phyloP scores from a whole-genome alignment of 2,888 invertebrate genomes.

The Lepidonotus clava region DNA sequence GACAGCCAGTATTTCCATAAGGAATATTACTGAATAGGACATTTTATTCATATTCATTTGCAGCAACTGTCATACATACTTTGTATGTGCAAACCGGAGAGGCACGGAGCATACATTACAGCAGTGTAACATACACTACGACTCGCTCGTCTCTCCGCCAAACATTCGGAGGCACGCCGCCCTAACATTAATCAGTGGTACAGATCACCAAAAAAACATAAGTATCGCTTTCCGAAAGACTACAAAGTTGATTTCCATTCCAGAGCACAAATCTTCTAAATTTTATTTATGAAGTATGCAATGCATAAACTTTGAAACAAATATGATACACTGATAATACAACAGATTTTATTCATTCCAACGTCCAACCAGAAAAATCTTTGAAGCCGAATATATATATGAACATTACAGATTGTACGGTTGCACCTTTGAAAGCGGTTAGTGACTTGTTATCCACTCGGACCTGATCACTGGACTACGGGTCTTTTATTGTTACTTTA shows the following conservation, averaged over 20 bases:
- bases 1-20: not conserved
- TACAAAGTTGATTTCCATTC: conserved; percentile 36
- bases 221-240: conserved; percentile 25
- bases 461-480: conserved; percentile 32
- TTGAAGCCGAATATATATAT: conserved; percentile 51
- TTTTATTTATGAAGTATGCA: conserved; percentile 41
- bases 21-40: conserved; percentile 48
- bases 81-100: conserved; percentile 47
- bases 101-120: not conserved
- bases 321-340: conserved; percentile 37
- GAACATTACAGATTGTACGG: conserved; percentile 43
- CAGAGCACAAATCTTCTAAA: conserved; percentile 37
- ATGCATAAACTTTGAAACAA: conserved; percentile 46
- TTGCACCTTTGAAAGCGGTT: conserved; percentile 41
- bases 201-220: conserved; percentile 47
- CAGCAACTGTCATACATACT: conserved; percentile 51
- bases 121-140: conserved; percentile 27
- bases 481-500: conserved; percentile 20
- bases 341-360: conserved; percentile 49
- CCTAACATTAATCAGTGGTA: conserved; percentile 37
- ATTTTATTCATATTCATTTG: conserved; percentile 53
- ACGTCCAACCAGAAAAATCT: conserved; percentile 38
- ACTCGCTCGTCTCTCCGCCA: not conserved
- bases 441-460: conserved; percentile 31
- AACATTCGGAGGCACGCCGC: conserved; percentile 18